Conservation (phyloP, 2,888 invertebrate species). For the Heliconius ismenius region DNA sequence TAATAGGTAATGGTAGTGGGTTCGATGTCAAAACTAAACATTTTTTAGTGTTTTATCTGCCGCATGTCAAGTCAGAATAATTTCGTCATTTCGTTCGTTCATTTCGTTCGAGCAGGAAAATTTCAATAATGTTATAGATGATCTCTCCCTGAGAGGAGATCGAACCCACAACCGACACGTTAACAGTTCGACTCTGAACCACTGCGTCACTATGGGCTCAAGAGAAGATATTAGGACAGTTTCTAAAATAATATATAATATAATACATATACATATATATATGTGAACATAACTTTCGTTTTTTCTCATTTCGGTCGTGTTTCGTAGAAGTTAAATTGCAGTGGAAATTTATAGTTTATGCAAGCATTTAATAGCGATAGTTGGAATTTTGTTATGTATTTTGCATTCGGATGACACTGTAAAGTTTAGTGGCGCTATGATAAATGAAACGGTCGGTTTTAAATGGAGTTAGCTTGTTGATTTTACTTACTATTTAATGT, state of each 20-base stretch:
- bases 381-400: slow-evolving; percentile 27
- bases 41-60: no score
- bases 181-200: no score
- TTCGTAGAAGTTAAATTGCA: slow-evolving; percentile 23
- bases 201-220: no score
- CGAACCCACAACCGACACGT: no score
- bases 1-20: no score
- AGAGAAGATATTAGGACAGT: no score
- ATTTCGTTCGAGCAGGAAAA: no score
- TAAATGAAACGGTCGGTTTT: slow-evolving; percentile 17
- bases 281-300: background rate
- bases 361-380: slow-evolving; percentile 27
- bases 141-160: no score
- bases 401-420: slow-evolving; percentile 17
- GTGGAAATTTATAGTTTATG: slow-evolving; percentile 27
- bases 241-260: background rate
- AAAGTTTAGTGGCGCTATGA: slow-evolving; percentile 17
- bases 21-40: background rate
- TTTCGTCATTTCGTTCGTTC: background rate
- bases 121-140: no score
- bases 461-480: slow-evolving; percentile 21
- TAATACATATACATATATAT: background rate
- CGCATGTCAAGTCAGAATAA: no score
- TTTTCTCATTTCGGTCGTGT: slow-evolving; percentile 6
- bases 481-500: slow-evolving; percentile 23